Base-by-base conservation (phyloP, 2,797 vertebrate genomes). In the Pseudochirops cupreus region DNA sequence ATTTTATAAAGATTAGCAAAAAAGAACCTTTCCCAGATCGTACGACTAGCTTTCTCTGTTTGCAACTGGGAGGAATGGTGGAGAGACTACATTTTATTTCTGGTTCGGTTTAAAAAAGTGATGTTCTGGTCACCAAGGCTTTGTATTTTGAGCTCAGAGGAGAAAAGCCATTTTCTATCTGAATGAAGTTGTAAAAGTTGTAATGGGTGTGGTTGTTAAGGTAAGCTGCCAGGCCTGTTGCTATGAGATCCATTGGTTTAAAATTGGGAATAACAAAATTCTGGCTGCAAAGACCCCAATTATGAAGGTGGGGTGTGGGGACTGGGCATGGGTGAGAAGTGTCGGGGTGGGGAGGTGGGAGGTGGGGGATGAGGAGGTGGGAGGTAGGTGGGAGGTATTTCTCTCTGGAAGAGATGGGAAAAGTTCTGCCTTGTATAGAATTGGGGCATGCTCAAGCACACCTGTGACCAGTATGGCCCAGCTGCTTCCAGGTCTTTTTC, bases 191-290 rank as follows among this genome's bases (percentile, higher is more conserved):
- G 90, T 91, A 55, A 91, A 92, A 92, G 91, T 91, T 92, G 57
- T 54, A 52, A 94, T 50, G 93, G 91, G 57, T 33, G 56, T 56
- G 90, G 94, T 96, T 96, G 96, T 96, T 96, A 95, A 97, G 95
- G 92, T 87, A 97, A 91, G 94, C 92, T 92, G 33, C 95, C 5
- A 13, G 46, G 53, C 7, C 26, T 58, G 93, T 97, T 97, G 74
- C 94, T 94, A 97, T 97, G 93, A 96, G 90, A 97, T 97, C 95
- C 31, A 67, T 96, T 95, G 96, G 97, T 96, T 97, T 97, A n/a
- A 95, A 97, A 92, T 90, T 94, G 92, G 67, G 56, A 93, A 91
- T 92, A 97, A 90, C 54, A 90, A 74, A 91, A 58, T 74, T 94
- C 67, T 92, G 21, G 93, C 91, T 91, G 4, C 67, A 89, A 94